Evolutionary conservation across 2,113 vertebrate species (phyloP).

Genomic region (Chaetorhynchus papuensis): DNA sequence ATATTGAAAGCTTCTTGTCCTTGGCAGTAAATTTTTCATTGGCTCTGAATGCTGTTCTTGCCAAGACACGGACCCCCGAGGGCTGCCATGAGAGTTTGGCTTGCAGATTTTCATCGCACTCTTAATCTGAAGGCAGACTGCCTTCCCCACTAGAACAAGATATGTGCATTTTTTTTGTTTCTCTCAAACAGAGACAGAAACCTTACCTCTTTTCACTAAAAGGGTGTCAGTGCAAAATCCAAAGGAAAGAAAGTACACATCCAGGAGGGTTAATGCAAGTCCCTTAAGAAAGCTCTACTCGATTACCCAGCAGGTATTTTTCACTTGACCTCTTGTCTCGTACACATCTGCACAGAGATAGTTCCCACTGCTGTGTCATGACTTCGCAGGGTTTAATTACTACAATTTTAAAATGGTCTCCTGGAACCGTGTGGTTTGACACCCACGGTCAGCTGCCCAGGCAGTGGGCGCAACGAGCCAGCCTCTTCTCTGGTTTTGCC

Average conservation of each 20-base stretch:
- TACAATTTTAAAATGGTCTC: not conserved
- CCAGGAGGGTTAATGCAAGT: not conserved
- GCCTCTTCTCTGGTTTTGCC: not conserved
- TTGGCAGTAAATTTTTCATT: constrained; percentile 20
- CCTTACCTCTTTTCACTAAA: not conserved
- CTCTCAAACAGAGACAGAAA: not conserved
- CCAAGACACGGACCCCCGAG: not conserved
- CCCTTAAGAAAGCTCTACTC: not conserved
- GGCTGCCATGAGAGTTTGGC: not conserved
- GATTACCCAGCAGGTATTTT: not conserved
- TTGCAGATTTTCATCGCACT: not conserved
- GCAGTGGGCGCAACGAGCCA: fast-evolving
- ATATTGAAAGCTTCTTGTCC: constrained; percentile 24
- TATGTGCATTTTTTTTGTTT: not conserved
- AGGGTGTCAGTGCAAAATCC: not conserved
- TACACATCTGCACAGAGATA: not conserved
- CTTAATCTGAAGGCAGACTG: not conserved
- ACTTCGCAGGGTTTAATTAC: not conserved
- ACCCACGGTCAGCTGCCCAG: not conserved
- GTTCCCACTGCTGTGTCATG: not conserved
- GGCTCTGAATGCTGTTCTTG: not conserved
- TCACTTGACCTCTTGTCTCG: not conserved
- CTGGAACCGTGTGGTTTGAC: not conserved
- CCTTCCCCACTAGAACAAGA: not conserved
- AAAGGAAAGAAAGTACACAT: not conserved